Conservation (phyloP, 2,113 vertebrate species). For the Crotophaga sulcirostris region DNA sequence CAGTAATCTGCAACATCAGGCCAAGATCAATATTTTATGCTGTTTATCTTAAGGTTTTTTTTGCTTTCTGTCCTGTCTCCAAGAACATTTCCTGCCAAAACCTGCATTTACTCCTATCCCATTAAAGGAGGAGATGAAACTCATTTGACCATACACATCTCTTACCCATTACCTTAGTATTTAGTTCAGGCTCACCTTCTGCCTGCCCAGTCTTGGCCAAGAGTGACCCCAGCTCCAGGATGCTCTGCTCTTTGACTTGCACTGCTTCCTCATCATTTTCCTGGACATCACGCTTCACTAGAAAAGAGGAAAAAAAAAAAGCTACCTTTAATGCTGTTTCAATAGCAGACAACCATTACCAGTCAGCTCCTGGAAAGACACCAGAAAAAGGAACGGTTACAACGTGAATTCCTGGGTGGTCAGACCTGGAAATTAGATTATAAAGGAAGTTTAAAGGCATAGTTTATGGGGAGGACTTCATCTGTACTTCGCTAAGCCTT, state of each 20-base stretch:
- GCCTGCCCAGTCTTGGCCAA: constrained; percentile 98
- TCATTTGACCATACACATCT: fast-evolving
- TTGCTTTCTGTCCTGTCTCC: neutral
- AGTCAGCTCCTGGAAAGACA: neutral
- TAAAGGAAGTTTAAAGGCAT: fast-evolving
- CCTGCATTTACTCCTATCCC: neutral
- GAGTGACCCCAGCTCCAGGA: constrained; percentile 93
- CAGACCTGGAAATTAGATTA: neutral
- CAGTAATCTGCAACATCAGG: neutral
- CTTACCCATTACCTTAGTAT: neutral
- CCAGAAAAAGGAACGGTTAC: neutral
- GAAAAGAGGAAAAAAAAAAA: neutral
- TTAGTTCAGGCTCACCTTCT: constrained; percentile 82
- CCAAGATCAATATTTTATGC: neutral
- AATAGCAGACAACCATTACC: neutral
- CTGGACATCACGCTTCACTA: constrained; percentile 96
- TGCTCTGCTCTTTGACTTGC: constrained; percentile 98
- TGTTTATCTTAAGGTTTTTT: neutral
- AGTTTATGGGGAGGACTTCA: fast-evolving
- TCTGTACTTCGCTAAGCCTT: neutral
- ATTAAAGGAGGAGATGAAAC: neutral
- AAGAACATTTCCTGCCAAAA: neutral
- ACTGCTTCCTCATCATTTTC: constrained; percentile 97
- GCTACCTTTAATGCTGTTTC: neutral
- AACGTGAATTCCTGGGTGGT: neutral